Evolutionary conservation across 2,888 invertebrate species (phyloP).

Genomic region (Leptopilina drosophilae): DNA sequence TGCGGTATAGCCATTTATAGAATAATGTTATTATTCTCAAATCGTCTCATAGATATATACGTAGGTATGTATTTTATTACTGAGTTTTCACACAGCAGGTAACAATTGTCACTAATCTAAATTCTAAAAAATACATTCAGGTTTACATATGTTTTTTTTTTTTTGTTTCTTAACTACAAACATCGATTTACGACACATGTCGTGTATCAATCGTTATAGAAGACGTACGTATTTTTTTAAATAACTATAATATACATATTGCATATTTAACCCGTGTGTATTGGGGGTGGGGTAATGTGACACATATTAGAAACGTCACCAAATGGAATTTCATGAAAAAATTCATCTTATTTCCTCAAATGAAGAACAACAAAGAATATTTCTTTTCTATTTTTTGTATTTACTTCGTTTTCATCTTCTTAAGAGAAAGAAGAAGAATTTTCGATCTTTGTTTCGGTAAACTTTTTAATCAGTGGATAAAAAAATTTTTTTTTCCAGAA

Average conservation of each 20-base stretch:
- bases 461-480: too few species aligned
- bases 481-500: too few species aligned
- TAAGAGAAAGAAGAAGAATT: too few species aligned
- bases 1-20: slow-evolving; percentile 74
- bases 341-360: too few species aligned
- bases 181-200: slow-evolving; percentile 26
- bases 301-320: slow-evolving; percentile 5
- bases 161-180: slow-evolving; percentile 40
- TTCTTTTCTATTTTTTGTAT: not conserved
- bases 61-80: slow-evolving; percentile 57
- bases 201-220: slow-evolving; percentile 33
- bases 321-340: not conserved
- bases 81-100: slow-evolving; percentile 66
- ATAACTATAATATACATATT: slow-evolving; percentile 54
- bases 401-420: too few species aligned
- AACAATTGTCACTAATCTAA: slow-evolving; percentile 69
- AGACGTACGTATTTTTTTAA: slow-evolving; percentile 32
- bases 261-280: not conserved
- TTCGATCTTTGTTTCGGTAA: too few species aligned
- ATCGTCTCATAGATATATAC: slow-evolving; percentile 67
- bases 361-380: not conserved
- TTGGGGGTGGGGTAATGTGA: not conserved
- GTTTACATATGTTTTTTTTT: slow-evolving; percentile 58
- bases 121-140: slow-evolving; percentile 72
- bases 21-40: slow-evolving; percentile 64